Conservation (phyloP, 1,140 invertebrate genomes). For the Bombus pyrosoma region DNA sequence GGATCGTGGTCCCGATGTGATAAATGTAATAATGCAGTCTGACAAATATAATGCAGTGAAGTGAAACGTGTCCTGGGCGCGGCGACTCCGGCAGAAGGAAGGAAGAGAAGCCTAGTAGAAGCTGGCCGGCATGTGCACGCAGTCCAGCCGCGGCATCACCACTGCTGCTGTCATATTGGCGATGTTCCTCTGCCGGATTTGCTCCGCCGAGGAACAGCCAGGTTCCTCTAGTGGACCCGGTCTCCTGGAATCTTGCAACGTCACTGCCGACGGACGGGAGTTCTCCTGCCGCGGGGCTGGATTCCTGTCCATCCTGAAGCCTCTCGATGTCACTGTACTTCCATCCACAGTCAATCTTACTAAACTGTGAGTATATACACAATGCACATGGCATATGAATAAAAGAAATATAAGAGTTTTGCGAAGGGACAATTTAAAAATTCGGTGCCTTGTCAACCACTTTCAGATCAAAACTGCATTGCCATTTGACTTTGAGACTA, state of each 20-base stretch:
- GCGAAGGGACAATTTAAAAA: neutral
- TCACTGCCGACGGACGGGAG: slow-evolving; percentile 70
- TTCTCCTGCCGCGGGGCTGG: slow-evolving; percentile 70
- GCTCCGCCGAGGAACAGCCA: slow-evolving; percentile 34
- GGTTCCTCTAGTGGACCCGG: slow-evolving; percentile 23
- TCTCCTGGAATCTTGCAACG: slow-evolving; percentile 63
- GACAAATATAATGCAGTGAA: slow-evolving; percentile 46
- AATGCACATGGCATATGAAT: neutral
- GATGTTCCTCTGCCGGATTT: slow-evolving; percentile 56
- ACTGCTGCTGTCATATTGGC: slow-evolving; percentile 47
- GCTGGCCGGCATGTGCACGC: slow-evolving; percentile 64
- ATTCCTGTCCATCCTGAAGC: slow-evolving; percentile 64
- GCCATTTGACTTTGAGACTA: neutral
- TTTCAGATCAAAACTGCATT: neutral
- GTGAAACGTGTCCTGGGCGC: slow-evolving; percentile 61
- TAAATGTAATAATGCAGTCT: neutral
- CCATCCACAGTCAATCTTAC: slow-evolving; percentile 67
- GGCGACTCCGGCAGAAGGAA: slow-evolving; percentile 47
- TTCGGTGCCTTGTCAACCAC: neutral
- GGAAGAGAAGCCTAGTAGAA: slow-evolving; percentile 26
- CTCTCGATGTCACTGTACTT: slow-evolving; percentile 54
- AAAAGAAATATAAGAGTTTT: neutral
- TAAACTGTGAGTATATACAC: slow-evolving; percentile 70
- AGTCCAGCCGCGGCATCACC: slow-evolving; percentile 33
- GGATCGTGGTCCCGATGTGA: slow-evolving; percentile 36